These are phyloP conservation scores for Anolis carolinensis DNA, from an alignment of 2,113 vertebrate genomes.

Conservation along the genomic window DNA sequence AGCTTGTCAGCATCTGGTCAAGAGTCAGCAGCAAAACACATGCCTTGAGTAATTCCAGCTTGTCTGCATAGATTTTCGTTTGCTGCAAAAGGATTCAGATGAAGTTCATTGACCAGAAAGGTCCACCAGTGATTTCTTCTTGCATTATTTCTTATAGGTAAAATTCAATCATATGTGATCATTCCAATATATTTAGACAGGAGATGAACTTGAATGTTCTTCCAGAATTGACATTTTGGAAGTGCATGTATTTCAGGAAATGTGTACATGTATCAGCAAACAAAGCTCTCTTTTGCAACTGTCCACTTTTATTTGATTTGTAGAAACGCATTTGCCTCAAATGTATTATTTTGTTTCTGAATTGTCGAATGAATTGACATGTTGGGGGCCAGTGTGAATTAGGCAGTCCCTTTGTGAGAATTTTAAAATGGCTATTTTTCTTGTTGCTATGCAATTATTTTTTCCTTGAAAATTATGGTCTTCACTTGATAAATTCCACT, in stretches of 20 bases:
- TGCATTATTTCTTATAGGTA: constrained; percentile 38
- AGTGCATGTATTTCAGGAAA: constrained; percentile 16
- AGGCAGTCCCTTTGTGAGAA: not conserved
- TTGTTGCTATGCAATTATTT: not conserved
- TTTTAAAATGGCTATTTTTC: constrained; percentile 12
- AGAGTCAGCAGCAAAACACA: not conserved
- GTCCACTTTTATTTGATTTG: constrained; percentile 12
- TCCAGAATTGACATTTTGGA: constrained; percentile 41
- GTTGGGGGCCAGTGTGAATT: not conserved
- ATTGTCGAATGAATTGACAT: not conserved
- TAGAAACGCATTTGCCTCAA: not conserved
- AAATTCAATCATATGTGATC: constrained; percentile 46
- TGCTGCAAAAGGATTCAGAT: constrained; percentile 24
- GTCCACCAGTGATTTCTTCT: constrained; percentile 35
- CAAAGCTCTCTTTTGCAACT: not conserved
- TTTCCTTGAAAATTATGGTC: not conserved
- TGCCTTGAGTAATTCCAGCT: constrained; percentile 26
- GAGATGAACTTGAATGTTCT: constrained; percentile 43
- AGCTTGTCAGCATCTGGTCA: not conserved
- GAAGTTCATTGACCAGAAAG: constrained; percentile 38
- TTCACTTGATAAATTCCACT: not conserved
- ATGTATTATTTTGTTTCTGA: constrained; percentile 2
- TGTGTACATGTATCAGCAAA: constrained; percentile 39
- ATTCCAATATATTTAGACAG: constrained; percentile 44
- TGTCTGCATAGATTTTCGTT: constrained; percentile 2